Conservation (phyloP, 2,888 invertebrate species). For the Poecilus cupreus region DNA sequence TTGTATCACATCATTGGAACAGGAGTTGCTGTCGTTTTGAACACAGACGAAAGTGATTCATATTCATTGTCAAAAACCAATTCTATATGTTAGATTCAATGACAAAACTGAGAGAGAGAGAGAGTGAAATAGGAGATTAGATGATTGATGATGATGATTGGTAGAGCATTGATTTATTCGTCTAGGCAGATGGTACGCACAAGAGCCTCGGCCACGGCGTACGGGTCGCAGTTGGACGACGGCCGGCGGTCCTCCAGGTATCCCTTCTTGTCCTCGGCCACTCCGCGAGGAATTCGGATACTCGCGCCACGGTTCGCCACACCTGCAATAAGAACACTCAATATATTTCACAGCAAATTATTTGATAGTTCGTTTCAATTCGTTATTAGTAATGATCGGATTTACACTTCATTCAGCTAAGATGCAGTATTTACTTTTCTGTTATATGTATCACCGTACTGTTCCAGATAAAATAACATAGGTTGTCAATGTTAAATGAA, state of each 20-base stretch:
- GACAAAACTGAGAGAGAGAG: background rate
- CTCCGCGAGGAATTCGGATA: constrained; percentile 94
- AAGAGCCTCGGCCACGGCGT: constrained; percentile 88
- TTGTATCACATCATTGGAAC: constrained; percentile 54
- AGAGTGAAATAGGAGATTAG: no score
- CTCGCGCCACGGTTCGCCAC: constrained; percentile 96
- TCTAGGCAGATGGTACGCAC: constrained; percentile 90
- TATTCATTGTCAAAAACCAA: constrained; percentile 5
- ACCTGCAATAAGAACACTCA: constrained; percentile 75
- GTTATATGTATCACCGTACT: no score
- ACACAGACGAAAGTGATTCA: constrained; percentile 10
- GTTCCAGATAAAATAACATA: no score
- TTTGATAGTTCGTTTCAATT: no score
- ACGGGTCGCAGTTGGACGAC: constrained; percentile 94
- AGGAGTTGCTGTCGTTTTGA: constrained; percentile 3
- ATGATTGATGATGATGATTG: no score
- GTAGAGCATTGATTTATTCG: constrained; percentile 74
- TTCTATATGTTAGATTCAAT: background rate
- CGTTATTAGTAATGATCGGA: no score
- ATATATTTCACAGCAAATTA: no score
- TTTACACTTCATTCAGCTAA: no score
- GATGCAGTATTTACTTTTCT: no score
- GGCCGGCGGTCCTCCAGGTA: constrained; percentile 97
- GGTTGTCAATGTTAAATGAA: no score
- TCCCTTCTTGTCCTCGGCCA: constrained; percentile 94